phyloP scores from a whole-genome alignment of 2,113 vertebrate species.

The Sciurus niger region DNA sequence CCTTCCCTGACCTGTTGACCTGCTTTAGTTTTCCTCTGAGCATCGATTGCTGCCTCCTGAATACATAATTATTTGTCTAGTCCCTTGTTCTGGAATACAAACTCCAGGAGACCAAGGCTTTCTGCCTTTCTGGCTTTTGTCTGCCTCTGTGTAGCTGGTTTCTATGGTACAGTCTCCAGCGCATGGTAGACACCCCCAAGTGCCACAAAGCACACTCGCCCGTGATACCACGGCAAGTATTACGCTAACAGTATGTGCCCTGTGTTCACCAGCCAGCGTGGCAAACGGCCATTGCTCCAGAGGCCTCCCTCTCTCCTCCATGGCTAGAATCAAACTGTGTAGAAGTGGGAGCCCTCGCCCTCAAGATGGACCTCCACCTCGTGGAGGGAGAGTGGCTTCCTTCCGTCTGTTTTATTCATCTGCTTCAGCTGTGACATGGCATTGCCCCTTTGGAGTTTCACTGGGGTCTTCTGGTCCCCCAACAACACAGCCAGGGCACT shows the following conservation, averaged over 20 bases:
- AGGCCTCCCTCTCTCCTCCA: not conserved
- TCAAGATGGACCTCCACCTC: not conserved
- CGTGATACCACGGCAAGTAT: accelerated
- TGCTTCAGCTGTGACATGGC: not conserved
- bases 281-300: not conserved
- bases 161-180: not conserved
- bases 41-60: not conserved
- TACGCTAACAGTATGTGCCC: accelerated
- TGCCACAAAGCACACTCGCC: accelerated
- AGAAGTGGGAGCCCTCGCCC: not conserved
- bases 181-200: not conserved
- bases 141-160: not conserved
- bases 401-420: too few species aligned
- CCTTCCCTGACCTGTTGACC: not conserved
- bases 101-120: not conserved
- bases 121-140: not conserved
- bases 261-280: not conserved
- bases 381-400: not conserved
- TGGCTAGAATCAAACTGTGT: not conserved
- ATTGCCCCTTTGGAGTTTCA: not conserved
- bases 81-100: not conserved
- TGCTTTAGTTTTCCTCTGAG: not conserved
- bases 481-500: slow-evolving; percentile 46
- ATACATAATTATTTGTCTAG: not conserved
- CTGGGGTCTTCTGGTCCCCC: slow-evolving; percentile 55